Evolutionary conservation across 2,113 vertebrate genomes (phyloP).

Genomic region (Zosterops borbonicus): DNA sequence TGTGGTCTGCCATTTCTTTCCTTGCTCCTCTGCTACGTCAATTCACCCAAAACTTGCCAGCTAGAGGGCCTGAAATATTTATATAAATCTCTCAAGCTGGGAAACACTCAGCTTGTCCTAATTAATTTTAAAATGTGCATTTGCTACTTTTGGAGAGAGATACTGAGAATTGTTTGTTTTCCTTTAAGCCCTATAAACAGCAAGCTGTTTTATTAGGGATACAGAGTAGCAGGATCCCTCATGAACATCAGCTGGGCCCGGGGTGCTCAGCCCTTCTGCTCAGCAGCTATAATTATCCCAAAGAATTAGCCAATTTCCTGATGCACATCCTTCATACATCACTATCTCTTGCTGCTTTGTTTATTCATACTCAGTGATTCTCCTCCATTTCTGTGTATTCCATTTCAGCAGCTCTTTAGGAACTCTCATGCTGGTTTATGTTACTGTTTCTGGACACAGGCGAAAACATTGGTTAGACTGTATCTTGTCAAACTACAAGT

Average conservation of each 20-base stretch:
- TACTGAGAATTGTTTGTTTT: not conserved
- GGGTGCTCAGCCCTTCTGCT: not conserved
- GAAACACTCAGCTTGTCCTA: not conserved
- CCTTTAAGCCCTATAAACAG: not conserved
- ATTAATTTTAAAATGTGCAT: not conserved
- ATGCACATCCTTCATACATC: not conserved
- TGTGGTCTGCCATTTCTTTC: not conserved
- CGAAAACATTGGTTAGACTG: not conserved
- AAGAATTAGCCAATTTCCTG: not conserved
- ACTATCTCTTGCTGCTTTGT: not conserved
- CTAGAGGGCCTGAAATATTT: not conserved
- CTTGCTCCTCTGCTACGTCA: not conserved
- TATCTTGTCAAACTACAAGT: not conserved
- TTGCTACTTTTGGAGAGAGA: not conserved
- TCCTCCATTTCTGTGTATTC: not conserved
- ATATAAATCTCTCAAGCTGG: not conserved
- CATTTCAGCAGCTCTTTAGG: not conserved
- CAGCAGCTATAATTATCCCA: not conserved
- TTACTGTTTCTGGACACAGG: not conserved
- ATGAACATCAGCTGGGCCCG: not conserved
- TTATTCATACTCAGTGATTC: not conserved
- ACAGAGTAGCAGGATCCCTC: not conserved
- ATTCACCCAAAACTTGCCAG: not conserved
- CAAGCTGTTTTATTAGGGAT: not conserved
- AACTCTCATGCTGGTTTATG: not conserved